Evolutionary conservation across 2,797 vertebrate species (phyloP).

Genomic region (Alfaro cultratus): DNA sequence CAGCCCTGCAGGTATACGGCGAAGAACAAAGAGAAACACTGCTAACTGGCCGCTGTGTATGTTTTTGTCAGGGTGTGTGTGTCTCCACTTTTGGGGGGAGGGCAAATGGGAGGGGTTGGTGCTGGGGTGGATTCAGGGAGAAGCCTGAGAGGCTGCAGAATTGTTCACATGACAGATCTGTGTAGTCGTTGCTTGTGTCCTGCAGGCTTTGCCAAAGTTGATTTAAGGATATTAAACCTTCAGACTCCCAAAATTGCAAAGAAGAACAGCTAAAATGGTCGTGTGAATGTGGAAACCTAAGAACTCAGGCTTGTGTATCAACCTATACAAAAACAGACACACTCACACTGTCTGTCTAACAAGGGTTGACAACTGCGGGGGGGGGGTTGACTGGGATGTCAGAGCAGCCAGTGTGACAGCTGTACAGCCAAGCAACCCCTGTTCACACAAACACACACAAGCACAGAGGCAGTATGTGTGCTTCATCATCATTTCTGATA

Average conservation of each 20-base stretch:
- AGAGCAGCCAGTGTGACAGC: constrained; percentile 73
- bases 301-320: constrained; percentile 50
- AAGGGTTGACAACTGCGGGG: constrained; percentile 75
- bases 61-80: constrained; percentile 30
- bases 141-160: constrained; percentile 38
- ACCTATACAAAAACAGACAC: constrained; percentile 34
- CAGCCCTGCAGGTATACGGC: constrained; percentile 75
- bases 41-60: constrained; percentile 55
- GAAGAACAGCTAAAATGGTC: constrained; percentile 20
- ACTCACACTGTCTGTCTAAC: constrained; percentile 61
- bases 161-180: constrained; percentile 46
- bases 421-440: constrained; percentile 50
- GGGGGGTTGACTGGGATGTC: constrained; percentile 66
- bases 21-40: constrained; percentile 77
- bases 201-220: constrained; percentile 19
- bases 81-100: constrained; percentile 30
- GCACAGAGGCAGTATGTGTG: neutral
- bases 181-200: constrained; percentile 39
- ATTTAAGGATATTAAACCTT: constrained; percentile 29
- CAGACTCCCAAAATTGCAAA: constrained; percentile 20
- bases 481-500: constrained; percentile 41
- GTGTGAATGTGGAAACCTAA: constrained; percentile 48
- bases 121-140: constrained; percentile 12
- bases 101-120: constrained; percentile 22
- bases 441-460: constrained; percentile 2